Evolutionary conservation across 1,140 invertebrate species (phyloP), one percentile per base, ranked within the genome.

Genomic region (Nautilus pompilius): DNA sequence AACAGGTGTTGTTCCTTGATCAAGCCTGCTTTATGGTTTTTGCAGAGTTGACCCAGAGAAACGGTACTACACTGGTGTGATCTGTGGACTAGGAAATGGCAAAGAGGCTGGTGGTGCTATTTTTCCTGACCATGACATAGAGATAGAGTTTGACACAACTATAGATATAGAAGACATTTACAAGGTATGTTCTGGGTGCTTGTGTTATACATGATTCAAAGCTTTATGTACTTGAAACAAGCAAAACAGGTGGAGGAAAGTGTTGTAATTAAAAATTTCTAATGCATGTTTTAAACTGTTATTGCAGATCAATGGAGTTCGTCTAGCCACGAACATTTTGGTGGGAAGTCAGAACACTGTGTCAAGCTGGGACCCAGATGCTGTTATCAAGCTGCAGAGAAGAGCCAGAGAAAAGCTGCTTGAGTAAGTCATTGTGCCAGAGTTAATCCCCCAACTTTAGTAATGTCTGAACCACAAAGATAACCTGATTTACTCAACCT

Each of bases 121-220:
- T 24, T 91, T 89, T 79, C 87, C 87, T 22, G 91, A 93, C 67
- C 92, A 95, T 79, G 94, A 97, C 80, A 86, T 96, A 71, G 88
- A 91, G 60, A 78, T 95, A 45, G 60, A 63, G 22, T 76, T 77
- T 83, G 70, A 78, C 51, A 67, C 70, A 26, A 57, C 63, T 29
- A 71, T 80, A n/a, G 69, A 70, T 54, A 54, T 66, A 29, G 72
- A 77, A 17, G 79, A 80, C 55, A 69, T 80, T 17, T 64, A 32
- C 24, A 73, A 68, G 73, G 78, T 78, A 32, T 60, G 66, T n/a
- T n/a, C n/a, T n/a, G n/a, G n/a, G n/a, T n/a, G n/a, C n/a, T n/a
- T n/a, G n/a, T n/a, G n/a, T n/a, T n/a, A n/a, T n/a, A n/a, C n/a
- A n/a, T n/a, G n/a, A n/a, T n/a, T n/a, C n/a, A n/a, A n/a, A n/a